Evolutionary conservation across 1,140 invertebrate genomes (phyloP).

Genomic region (Zaprionus africanus): DNA sequence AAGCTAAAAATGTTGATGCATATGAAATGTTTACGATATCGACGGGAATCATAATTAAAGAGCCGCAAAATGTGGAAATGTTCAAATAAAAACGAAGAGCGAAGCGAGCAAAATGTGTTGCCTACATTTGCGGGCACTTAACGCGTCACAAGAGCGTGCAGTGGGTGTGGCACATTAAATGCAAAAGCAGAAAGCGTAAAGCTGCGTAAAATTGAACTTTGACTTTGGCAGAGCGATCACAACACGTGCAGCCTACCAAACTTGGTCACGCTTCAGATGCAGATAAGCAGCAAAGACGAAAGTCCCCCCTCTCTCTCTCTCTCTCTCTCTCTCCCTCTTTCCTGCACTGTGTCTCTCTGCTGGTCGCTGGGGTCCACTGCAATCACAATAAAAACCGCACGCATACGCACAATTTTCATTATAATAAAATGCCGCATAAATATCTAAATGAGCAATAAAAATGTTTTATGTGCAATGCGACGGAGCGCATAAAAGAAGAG

Average conservation of each 20-base stretch:
- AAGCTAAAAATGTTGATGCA: not conserved
- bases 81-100: constrained; percentile 33
- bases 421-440: constrained; percentile 81
- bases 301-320: not conserved
- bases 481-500: constrained; percentile 52
- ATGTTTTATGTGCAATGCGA: constrained; percentile 81
- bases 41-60: constrained; percentile 48
- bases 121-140: constrained; percentile 71
- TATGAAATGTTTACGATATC: constrained; percentile 10
- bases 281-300: constrained; percentile 48
- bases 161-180: constrained; percentile 60
- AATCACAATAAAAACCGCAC: constrained; percentile 81
- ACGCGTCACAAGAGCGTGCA: constrained; percentile 44
- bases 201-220: constrained; percentile 75
- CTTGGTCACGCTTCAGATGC: constrained; percentile 63
- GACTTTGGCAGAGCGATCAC: constrained; percentile 59
- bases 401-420: constrained; percentile 82
- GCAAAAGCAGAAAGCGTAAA: constrained; percentile 67
- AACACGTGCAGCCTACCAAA: constrained; percentile 68
- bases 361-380: constrained; percentile 59
- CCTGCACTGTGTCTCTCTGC: constrained; percentile 1
- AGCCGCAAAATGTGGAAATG: constrained; percentile 45
- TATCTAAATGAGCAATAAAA: constrained; percentile 83
- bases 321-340: not conserved
- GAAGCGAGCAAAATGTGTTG: constrained; percentile 56